These are phyloP conservation scores for Adelges cooleyi DNA, from an alignment of 1,140 invertebrate species.

Conservation along the genomic window DNA sequence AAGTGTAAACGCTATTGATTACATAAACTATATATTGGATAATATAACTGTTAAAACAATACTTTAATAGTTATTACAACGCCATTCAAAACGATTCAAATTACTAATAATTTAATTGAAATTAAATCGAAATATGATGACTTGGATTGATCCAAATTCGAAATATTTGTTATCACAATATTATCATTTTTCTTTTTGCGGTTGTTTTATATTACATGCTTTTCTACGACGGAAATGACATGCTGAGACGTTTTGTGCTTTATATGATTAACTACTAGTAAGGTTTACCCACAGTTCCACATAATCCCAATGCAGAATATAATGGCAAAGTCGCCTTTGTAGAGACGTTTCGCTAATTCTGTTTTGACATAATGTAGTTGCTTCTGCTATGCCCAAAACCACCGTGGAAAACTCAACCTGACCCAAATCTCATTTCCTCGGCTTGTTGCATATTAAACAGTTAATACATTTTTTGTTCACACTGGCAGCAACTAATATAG, in stretches of 20 bases:
- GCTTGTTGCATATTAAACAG: not conserved
- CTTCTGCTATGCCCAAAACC: not conserved
- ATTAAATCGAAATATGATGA: too few species aligned
- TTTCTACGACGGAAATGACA: constrained; percentile 2
- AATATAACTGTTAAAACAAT: too few species aligned
- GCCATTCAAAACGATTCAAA: too few species aligned
- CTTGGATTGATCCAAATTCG: too few species aligned
- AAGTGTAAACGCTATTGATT: too few species aligned
- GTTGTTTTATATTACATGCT: too few species aligned
- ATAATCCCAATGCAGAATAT: constrained; percentile 14
- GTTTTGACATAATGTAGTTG: constrained; percentile 11
- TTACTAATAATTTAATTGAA: too few species aligned
- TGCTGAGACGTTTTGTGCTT: not conserved
- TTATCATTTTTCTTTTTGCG: too few species aligned
- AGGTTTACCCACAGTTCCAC: not conserved
- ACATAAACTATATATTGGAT: too few species aligned
- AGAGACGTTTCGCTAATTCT: constrained; percentile 25
- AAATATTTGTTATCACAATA: too few species aligned
- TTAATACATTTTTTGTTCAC: not conserved
- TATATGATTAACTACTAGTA: constrained; percentile 16
- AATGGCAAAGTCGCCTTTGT: constrained; percentile 8
- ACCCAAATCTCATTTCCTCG: not conserved
- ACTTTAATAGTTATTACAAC: too few species aligned
- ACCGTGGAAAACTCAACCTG: not conserved
- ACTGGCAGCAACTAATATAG: too few species aligned